A percentile compares a stretch with the other conserved stretches of the same genome.
phyloP scores from a whole-genome alignment of 2,113 vertebrate species.

The Psittacula cyanocephala region DNA sequence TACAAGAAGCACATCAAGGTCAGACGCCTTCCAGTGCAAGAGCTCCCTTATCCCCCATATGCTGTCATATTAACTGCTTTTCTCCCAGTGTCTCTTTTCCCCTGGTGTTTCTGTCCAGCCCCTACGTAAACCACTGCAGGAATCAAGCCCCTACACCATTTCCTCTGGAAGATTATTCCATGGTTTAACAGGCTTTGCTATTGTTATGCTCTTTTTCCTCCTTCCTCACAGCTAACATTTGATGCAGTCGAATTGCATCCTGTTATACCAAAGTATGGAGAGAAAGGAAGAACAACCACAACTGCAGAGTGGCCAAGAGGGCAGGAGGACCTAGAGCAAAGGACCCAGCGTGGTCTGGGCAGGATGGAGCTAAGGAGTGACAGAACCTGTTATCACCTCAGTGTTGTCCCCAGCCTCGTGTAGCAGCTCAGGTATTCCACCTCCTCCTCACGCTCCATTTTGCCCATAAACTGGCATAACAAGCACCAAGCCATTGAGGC shows the following conservation, averaged over 20 bases:
- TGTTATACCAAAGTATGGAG: fast-evolving
- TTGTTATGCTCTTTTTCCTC: not conserved
- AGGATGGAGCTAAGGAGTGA: not conserved
- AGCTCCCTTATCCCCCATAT: not conserved
- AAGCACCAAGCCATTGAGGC: not conserved
- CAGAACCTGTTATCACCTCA: not conserved
- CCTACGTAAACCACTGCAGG: not conserved
- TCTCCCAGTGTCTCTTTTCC: not conserved
- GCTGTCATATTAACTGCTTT: not conserved
- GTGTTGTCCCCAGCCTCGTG: not conserved
- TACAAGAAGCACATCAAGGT: not conserved
- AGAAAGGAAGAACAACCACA: not conserved
- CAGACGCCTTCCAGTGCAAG: not conserved
- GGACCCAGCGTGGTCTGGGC: not conserved
- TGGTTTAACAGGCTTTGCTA: not conserved
- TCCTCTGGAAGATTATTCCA: not conserved
- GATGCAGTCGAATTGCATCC: not conserved
- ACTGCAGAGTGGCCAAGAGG: not conserved
- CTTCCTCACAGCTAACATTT: not conserved
- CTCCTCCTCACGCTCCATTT: not conserved
- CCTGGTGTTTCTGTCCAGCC: not conserved
- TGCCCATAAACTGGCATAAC: not conserved
- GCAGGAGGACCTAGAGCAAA: not conserved
- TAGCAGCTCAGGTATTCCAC: fast-evolving
- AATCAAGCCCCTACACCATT: not conserved